These are phyloP conservation scores for Alexandromys fortis DNA, from an alignment of 2,113 vertebrate species.

Conservation along the genomic window DNA sequence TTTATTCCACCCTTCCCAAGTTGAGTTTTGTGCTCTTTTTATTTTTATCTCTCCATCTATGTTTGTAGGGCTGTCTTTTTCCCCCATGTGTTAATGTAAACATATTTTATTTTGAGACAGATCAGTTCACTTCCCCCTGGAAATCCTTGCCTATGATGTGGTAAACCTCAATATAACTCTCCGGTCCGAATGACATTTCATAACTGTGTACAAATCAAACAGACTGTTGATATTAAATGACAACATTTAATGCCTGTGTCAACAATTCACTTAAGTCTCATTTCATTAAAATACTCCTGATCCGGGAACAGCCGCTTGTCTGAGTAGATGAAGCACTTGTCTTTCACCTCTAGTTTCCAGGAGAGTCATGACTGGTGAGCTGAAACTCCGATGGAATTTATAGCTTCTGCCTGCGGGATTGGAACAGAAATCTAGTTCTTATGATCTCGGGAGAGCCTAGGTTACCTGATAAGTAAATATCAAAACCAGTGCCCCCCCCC, in stretches of 20 bases:
- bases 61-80: conserved; percentile 85
- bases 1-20: conserved; percentile 81
- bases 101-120: conserved; percentile 85
- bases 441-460: conserved; percentile 12
- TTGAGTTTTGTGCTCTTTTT: conserved; percentile 84
- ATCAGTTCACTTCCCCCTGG: conserved; percentile 85
- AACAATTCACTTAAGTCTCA: conserved; percentile 69
- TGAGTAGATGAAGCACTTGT: conserved; percentile 63
- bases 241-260: conserved; percentile 70
- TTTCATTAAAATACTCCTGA: conserved; percentile 66
- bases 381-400: conserved; percentile 58
- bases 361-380: conserved; percentile 54
- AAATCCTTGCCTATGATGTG: conserved; percentile 86
- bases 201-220: conserved; percentile 73
- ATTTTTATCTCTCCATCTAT: conserved; percentile 89
- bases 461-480: conserved; percentile 15
- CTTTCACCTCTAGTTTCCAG: conserved; percentile 34
- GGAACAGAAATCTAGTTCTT: conserved; percentile 32
- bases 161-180: conserved; percentile 82
- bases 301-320: neutral
- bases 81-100: conserved; percentile 89
- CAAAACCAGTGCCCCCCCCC: neutral
- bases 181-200: conserved; percentile 79
- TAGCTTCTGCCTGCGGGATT: conserved; percentile 39
- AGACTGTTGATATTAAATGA: conserved; percentile 66